Conservation (phyloP, 37 sponge, comb jelly and placozoan genomes). For the Cladorhizidae sp. region DNA sequence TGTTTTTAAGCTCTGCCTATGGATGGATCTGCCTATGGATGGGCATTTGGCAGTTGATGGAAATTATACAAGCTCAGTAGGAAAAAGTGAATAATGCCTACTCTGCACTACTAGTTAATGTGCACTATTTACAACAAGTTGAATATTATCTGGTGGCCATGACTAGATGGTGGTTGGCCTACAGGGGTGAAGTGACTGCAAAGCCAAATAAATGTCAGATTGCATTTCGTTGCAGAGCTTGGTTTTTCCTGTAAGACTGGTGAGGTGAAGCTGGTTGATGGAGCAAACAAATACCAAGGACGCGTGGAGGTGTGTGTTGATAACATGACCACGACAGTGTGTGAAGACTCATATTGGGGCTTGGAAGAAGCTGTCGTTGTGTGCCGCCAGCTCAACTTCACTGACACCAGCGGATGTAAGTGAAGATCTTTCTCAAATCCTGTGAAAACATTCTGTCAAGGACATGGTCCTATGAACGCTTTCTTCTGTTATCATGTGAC, state of each 20-base stretch:
- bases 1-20: too few species aligned
- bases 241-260: constrained; percentile 36
- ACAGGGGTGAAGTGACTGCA: too few species aligned
- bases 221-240: neutral
- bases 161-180: too few species aligned
- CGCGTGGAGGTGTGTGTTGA: constrained; percentile 44
- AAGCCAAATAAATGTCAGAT: too few species aligned
- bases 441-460: neutral
- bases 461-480: neutral
- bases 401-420: neutral
- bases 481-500: neutral
- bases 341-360: constrained; percentile 27
- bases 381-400: constrained; percentile 38
- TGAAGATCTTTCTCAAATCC: neutral
- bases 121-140: too few species aligned
- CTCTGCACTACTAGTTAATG: too few species aligned
- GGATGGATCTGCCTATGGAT: too few species aligned
- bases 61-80: too few species aligned
- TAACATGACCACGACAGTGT: constrained; percentile 30
- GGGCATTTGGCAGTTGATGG: too few species aligned
- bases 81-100: too few species aligned
- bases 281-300: constrained; percentile 21
- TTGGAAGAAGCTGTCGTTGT: constrained; percentile 25
- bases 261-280: constrained; percentile 29
- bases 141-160: too few species aligned